Evolutionary conservation across 2,113 vertebrate genomes (phyloP), one percentile per base, ranked within the genome.

Genomic region (Triplophysa tibetana): DNA sequence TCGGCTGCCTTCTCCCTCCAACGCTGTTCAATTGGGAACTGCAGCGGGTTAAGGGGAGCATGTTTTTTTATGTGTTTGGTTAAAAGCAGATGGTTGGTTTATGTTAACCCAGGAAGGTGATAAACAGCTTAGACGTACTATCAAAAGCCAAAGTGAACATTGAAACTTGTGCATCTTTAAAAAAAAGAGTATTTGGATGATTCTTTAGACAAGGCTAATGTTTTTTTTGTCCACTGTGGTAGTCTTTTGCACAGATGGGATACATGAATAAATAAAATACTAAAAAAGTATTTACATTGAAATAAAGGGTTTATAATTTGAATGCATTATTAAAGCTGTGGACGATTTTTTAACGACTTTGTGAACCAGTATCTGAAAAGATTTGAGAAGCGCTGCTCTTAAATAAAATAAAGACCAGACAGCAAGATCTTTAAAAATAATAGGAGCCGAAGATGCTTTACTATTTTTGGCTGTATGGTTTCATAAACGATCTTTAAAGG

Each of bases 11-110:
- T 74, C 21, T 48, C 61, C 70, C 19, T 67, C 43, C 80, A 54
- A 33, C 50, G 29, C 69, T 63, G 62, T 48, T 79, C 61, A 70
- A 75, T 13, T 33, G 81, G 79, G 77, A 84, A 82, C 83, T 61
- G 54, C 24, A 45, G 33, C 62, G 78, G 64, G 64, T 58, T 61
- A 21, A 12, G 43, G 48, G 79, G 87, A 80, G 85, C 81, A 43
- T 58, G 83, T 83, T 38, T 85, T 84, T 87, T 85, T 83, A 86
- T 81, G 80, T 85, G 87, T 87, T 89, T 86, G 86, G 86, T 89
- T 91, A 88, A 87, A 89, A 89, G 82, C 87, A 91, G 88, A 90
- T 89, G 85, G 89, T 81, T 67, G 19, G 87, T 90, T 90, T 88
- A 86, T 72, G 43, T 86, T 85, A 90, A 84, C 23, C 26, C 74